Evolutionary conservation across 2,888 invertebrate genomes (phyloP).

Genomic region (Troides oblongomaculatus): DNA sequence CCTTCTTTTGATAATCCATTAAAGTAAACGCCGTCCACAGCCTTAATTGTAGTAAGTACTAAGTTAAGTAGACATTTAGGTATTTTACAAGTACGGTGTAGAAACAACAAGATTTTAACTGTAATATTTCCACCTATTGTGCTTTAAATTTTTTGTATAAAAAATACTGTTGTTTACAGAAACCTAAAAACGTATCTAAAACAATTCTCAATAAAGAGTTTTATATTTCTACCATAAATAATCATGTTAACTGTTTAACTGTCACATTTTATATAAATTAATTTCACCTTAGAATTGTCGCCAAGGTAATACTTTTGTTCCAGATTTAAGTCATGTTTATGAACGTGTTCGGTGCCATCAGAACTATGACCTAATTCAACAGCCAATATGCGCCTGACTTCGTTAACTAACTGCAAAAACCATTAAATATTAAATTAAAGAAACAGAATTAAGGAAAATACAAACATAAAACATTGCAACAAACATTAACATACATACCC

Average conservation of each 20-base stretch:
- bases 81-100: too few species aligned
- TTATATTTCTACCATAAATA: too few species aligned
- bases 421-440: neutral
- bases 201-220: too few species aligned
- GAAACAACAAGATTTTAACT: too few species aligned
- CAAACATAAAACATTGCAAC: neutral
- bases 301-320: conserved; percentile 80
- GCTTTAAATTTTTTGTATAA: too few species aligned
- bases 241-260: too few species aligned
- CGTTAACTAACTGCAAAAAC: conserved; percentile 48
- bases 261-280: too few species aligned
- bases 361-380: conserved; percentile 54
- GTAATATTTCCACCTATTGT: too few species aligned
- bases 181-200: too few species aligned
- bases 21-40: conserved; percentile 84
- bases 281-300: conserved; percentile 66
- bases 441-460: neutral
- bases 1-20: conserved; percentile 82
- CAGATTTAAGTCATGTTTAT: conserved; percentile 60
- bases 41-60: conserved; percentile 61
- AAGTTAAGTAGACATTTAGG: too few species aligned
- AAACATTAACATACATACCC: conserved; percentile 56
- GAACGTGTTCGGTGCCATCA: conserved; percentile 59
- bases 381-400: conserved; percentile 47
- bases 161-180: too few species aligned